phyloP scores from a whole-genome alignment of 1,140 invertebrate genomes.

The Dendrolimus punctatus region DNA sequence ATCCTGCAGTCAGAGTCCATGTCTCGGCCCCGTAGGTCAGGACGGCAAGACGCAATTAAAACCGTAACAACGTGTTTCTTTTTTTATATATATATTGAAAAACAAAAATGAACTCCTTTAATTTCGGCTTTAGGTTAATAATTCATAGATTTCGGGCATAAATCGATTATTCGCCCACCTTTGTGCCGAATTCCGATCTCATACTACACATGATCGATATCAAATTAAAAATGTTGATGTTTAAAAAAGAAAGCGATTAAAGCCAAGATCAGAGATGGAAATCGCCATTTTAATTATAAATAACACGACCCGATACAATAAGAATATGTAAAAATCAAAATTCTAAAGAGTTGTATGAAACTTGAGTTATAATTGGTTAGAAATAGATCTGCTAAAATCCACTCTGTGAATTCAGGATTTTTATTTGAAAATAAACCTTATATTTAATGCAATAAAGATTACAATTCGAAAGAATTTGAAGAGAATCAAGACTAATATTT shows the following conservation, averaged over 20 bases:
- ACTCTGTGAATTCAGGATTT: background rate
- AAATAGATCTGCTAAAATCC: too few species aligned
- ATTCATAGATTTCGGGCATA: too few species aligned
- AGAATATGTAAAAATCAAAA: conserved; percentile 66
- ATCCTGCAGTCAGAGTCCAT: too few species aligned
- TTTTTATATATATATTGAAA: too few species aligned
- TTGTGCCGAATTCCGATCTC: too few species aligned
- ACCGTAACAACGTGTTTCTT: too few species aligned
- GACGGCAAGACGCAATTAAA: too few species aligned
- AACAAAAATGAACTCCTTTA: too few species aligned
- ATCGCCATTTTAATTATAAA: conserved; percentile 69
- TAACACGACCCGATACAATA: conserved; percentile 56
- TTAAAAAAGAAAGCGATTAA: too few species aligned
- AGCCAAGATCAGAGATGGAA: conserved; percentile 9
- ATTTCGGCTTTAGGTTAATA: too few species aligned
- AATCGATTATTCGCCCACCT: too few species aligned
- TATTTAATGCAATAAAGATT: conserved; percentile 10
- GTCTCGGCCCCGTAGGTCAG: too few species aligned
- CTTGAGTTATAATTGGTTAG: conserved; percentile 61
- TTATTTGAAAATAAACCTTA: conserved; percentile 16
- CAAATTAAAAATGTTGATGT: conserved; percentile 24
- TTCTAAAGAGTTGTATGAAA: conserved; percentile 64
- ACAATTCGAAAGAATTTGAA: conserved; percentile 16
- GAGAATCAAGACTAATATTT: conserved; percentile 40
- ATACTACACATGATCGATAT: conserved; percentile 50